Percentiles rank a stretch among this genome's conserved stretches.
phyloP scores from a whole-genome alignment of 2,888 invertebrate species.

The Cantharis flavilabris region DNA sequence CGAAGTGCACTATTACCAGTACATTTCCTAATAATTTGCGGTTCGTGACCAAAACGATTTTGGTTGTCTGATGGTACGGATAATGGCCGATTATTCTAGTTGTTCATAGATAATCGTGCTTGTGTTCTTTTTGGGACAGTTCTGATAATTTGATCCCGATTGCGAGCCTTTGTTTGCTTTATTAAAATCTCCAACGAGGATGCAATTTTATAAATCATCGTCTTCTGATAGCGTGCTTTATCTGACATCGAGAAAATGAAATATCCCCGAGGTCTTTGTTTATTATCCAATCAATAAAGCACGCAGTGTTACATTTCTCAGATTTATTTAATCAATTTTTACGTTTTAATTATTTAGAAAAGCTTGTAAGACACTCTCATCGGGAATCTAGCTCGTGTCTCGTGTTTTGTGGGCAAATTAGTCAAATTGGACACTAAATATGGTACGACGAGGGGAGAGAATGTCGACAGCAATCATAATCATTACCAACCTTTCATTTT shows the following conservation, averaged over 20 bases:
- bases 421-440: constrained; percentile 7
- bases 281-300: neutral
- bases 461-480: constrained; percentile 13
- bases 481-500: constrained; percentile 19
- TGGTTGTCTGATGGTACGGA: constrained; percentile 35
- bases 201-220: neutral
- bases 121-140: neutral
- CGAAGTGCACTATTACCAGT: constrained; percentile 42
- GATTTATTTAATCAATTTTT: neutral
- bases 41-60: constrained; percentile 46
- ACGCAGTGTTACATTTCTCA: neutral
- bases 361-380: neutral
- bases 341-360: neutral
- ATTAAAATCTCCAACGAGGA: neutral
- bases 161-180: neutral
- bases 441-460: constrained; percentile 6
- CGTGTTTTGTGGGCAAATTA: neutral
- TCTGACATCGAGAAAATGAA: neutral
- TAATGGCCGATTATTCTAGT: constrained; percentile 43
- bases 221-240: neutral
- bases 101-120: constrained; percentile 11
- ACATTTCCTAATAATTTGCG: constrained; percentile 44
- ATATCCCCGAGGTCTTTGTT: neutral
- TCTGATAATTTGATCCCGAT: neutral
- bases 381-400: neutral